Conservation (phyloP, 2,113 vertebrate species). For the Melanotaenia duboulayi region DNA sequence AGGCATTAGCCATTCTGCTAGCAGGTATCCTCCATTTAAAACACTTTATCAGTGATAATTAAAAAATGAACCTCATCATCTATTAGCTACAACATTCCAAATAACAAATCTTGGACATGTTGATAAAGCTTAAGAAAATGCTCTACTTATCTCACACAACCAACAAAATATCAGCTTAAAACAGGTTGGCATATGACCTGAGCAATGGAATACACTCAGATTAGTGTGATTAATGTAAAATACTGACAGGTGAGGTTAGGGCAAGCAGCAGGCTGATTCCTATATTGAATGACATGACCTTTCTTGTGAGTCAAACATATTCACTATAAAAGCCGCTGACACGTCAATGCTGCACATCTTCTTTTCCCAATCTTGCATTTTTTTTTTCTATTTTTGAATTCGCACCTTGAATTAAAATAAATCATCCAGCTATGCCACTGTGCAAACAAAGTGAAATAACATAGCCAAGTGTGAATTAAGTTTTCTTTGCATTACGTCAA, state of each 20-base stretch:
- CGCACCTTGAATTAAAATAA: constrained; percentile 8
- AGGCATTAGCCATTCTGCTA: no score
- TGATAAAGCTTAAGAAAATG: no score
- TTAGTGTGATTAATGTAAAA: constrained; percentile 67
- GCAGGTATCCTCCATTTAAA: no score
- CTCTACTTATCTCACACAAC: background rate
- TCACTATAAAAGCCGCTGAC: constrained; percentile 67
- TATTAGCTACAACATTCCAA: no score
- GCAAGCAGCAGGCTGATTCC: constrained; percentile 54
- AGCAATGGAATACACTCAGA: constrained; percentile 32
- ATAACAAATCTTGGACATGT: no score
- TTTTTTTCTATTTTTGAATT: constrained; percentile 15
- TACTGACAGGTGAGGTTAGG: constrained; percentile 71
- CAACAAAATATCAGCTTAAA: constrained; percentile 6
- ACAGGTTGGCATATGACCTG: constrained; percentile 28
- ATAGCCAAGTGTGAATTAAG: constrained; percentile 39
- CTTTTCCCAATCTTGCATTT: constrained; percentile 32
- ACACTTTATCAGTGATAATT: no score
- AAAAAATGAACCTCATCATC: no score
- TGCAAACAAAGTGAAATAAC: constrained; percentile 37
- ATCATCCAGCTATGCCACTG: constrained; percentile 17
- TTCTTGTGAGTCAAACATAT: constrained; percentile 79
- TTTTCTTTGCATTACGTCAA: constrained; percentile 58
- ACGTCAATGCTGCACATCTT: constrained; percentile 63
- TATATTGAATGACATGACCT: constrained; percentile 77